These are phyloP conservation scores for Rhegmatorhina hoffmannsi DNA, from an alignment of 2,113 vertebrate genomes.

Conservation along the genomic window DNA sequence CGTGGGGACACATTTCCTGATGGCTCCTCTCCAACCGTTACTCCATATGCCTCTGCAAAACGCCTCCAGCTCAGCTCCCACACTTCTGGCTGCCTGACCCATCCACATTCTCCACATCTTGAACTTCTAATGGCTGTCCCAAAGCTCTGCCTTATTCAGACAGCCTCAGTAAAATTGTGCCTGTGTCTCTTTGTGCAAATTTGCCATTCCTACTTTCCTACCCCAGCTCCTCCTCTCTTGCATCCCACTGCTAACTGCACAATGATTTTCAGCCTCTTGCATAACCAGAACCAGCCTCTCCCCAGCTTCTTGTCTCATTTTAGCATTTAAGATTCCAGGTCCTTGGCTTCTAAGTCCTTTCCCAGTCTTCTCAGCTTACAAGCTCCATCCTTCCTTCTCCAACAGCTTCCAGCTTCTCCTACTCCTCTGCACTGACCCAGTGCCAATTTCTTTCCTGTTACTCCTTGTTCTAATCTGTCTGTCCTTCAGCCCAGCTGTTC, in stretches of 20 bases:
- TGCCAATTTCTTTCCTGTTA: neutral
- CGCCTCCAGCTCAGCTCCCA: conserved; percentile 24
- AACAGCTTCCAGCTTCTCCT: neutral
- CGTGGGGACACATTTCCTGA: conserved; percentile 1
- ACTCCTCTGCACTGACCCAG: neutral
- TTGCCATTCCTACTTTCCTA: neutral
- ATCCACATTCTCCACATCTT: neutral
- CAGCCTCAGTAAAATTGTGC: neutral
- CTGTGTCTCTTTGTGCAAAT: neutral
- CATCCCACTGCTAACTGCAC: neutral
- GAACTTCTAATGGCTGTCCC: neutral
- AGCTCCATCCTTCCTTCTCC: neutral
- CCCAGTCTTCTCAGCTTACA: conserved; percentile 29
- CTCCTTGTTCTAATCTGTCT: neutral
- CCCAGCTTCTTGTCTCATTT: neutral
- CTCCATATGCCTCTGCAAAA: neutral
- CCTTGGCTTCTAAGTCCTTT: neutral
- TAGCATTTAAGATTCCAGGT: neutral
- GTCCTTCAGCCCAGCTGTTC: neutral
- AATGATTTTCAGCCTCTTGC: neutral
- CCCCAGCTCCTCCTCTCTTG: neutral
- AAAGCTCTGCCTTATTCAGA: neutral
- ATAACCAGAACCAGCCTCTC: conserved; percentile 10
- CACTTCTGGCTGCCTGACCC: conserved; percentile 2
- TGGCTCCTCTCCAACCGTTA: conserved; percentile 13